Base-by-base conservation (phyloP, 2,888 invertebrate genomes). In the Cartodere bifasciata region DNA sequence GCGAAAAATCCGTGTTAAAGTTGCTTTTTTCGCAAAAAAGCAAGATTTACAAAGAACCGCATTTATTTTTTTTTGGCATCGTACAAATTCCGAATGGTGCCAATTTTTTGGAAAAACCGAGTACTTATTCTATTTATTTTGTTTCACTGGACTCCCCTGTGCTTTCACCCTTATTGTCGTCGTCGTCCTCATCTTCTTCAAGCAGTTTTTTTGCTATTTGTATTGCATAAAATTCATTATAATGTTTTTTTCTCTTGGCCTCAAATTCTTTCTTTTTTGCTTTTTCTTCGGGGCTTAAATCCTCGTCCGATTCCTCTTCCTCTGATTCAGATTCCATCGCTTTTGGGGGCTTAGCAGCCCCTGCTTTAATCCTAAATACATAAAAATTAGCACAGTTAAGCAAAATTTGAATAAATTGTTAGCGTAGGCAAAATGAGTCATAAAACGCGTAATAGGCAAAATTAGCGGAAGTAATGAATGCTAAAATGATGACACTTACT, bases 211-310 rank as follows among this genome's bases (percentile, higher is more conserved):
- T 72, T 13, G 94, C 92, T 51, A 92, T 60, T 59, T 90, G 85
- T 4, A 95, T 79, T 1, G 92, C 94, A 61, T 91, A 82, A 60
- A 86, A 97, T 62, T 98, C 98, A 60, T 95, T 92, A 62, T 98
- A 98, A 53, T 98, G 98, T 48, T 84, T 79, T 68, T 92, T 95
- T 39, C 98, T 71, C 56, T 92, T 94, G 44, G 78, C 74, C 60
- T 94, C 90, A 53, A 98, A 98, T 38, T 78, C 76, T 49, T 74
- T 67, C 48, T 82, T 70, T 48, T 75, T 74, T 44, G 67, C 79
- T 49, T 55, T 56, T 45, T 67, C 65, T 44, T 69, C 69, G 2
- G 64, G 61, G 13, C 67, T 64, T 32, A 60, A 38, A 32, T 56
- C 53, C 28, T 48, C 49, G 34, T 67, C 66, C 23, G 60, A 54